Conservation (phyloP, 2,888 invertebrate species). For the Ischnus inquisitorius region DNA sequence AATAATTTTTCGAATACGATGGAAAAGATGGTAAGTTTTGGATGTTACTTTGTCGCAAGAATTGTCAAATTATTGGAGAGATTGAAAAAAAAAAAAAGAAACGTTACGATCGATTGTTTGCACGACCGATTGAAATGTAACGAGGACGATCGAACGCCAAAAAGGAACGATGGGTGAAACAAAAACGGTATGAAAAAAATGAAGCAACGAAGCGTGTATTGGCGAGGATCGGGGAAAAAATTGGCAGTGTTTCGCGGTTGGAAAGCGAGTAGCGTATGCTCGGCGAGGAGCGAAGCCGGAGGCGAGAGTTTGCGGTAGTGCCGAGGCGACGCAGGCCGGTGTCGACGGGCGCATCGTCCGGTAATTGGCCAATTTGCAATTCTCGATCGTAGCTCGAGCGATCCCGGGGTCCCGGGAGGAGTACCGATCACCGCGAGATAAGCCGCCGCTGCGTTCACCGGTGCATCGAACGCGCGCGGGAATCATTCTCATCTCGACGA, state of each 20-base stretch:
- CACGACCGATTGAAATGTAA: conserved; percentile 60
- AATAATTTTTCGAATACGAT: background rate
- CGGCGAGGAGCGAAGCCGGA: conserved; percentile 21
- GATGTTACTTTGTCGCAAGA: background rate
- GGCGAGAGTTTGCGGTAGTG: conserved; percentile 56
- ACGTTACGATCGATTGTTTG: conserved; percentile 37
- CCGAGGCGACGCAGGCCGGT: conserved; percentile 56
- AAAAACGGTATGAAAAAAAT: background rate
- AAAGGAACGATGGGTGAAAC: conserved; percentile 11
- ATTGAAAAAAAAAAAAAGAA: background rate
- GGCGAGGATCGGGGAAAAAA: conserved; percentile 58
- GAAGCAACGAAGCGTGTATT: conserved; percentile 52
- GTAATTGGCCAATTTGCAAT: conserved; percentile 78
- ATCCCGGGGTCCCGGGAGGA: conserved; percentile 50
- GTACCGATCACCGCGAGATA: conserved; percentile 65
- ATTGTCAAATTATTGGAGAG: background rate
- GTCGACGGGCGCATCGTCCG: conserved; percentile 71
- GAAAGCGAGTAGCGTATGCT: conserved; percentile 33
- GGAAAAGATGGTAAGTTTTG: background rate
- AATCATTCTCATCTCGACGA: conserved; percentile 63
- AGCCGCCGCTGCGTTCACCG: conserved; percentile 58
- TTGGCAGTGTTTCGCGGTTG: conserved; percentile 40
- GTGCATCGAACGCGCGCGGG: conserved; percentile 51
- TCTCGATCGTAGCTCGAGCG: conserved; percentile 67
- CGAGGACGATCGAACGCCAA: conserved; percentile 41